Evolutionary conservation across 1,140 invertebrate species (phyloP).

Genomic region (Palaemon carinicauda): DNA sequence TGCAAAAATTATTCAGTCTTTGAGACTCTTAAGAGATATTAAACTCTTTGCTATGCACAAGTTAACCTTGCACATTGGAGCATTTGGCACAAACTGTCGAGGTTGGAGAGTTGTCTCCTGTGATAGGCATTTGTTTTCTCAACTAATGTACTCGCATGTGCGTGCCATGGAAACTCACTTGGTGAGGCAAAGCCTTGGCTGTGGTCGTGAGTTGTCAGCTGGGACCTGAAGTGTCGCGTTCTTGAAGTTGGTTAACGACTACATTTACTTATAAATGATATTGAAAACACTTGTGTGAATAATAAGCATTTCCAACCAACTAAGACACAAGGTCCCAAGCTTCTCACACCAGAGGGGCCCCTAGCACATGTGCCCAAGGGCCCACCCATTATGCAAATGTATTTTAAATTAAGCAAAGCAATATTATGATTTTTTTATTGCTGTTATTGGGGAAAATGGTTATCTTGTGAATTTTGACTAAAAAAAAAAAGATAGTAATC

Average conservation of each 20-base stretch:
- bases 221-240: background rate
- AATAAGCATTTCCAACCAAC: no score
- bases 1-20: slow-evolving; percentile 45
- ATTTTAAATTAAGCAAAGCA: slow-evolving; percentile 55
- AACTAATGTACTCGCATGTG: slow-evolving; percentile 55
- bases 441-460: slow-evolving; percentile 55
- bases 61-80: slow-evolving; percentile 54
- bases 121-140: slow-evolving; percentile 56
- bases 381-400: slow-evolving; percentile 55
- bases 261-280: no score
- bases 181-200: slow-evolving; percentile 53
- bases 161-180: slow-evolving; percentile 49
- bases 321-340: background rate
- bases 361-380: slow-evolving; percentile 50
- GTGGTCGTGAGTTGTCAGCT: slow-evolving; percentile 11
- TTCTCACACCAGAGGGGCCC: background rate
- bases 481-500: slow-evolving; percentile 53
- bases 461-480: slow-evolving; percentile 52
- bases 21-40: slow-evolving; percentile 31
- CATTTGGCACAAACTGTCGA: slow-evolving; percentile 51
- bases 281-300: no score
- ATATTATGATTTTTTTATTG: slow-evolving; percentile 54
- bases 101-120: slow-evolving; percentile 54
- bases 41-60: slow-evolving; percentile 49
- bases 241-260: no score